Conservation (phyloP, 2,113 vertebrate genomes). For the Chaetorhynchus papuensis region DNA sequence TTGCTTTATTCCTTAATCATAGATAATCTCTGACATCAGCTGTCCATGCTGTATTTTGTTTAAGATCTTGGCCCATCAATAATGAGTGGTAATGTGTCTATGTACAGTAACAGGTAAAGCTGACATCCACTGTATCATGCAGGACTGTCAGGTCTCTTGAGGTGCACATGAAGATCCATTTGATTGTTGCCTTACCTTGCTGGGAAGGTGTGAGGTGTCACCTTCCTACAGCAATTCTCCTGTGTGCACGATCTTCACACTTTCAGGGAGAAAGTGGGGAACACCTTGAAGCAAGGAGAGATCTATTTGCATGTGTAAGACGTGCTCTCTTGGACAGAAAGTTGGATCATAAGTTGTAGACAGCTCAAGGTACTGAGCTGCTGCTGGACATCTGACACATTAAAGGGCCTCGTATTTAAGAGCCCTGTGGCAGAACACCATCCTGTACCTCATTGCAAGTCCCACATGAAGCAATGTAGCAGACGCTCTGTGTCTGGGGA, state of each 20-base stretch:
- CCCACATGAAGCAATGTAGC: fast-evolving
- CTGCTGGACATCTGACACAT: not conserved
- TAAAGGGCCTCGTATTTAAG: not conserved
- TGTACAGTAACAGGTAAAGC: not conserved
- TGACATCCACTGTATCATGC: not conserved
- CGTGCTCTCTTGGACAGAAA: not conserved
- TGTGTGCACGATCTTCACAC: not conserved
- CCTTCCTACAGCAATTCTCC: not conserved
- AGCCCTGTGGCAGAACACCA: not conserved
- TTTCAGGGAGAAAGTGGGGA: not conserved
- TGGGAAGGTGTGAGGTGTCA: not conserved
- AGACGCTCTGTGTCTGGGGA: fast-evolving
- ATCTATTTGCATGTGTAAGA: not conserved
- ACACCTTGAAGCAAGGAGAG: not conserved
- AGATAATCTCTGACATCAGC: not conserved
- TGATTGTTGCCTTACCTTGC: not conserved
- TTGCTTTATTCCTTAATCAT: not conserved
- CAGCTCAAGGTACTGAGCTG: not conserved
- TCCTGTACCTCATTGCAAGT: not conserved
- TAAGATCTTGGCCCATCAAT: not conserved
- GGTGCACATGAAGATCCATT: not conserved
- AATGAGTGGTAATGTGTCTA: not conserved
- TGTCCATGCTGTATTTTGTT: not conserved
- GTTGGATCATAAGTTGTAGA: not conserved
- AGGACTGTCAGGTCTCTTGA: not conserved